Base-by-base conservation (phyloP, 53 echinoderm and acorn worm species). In the Pentamera pediparva region DNA sequence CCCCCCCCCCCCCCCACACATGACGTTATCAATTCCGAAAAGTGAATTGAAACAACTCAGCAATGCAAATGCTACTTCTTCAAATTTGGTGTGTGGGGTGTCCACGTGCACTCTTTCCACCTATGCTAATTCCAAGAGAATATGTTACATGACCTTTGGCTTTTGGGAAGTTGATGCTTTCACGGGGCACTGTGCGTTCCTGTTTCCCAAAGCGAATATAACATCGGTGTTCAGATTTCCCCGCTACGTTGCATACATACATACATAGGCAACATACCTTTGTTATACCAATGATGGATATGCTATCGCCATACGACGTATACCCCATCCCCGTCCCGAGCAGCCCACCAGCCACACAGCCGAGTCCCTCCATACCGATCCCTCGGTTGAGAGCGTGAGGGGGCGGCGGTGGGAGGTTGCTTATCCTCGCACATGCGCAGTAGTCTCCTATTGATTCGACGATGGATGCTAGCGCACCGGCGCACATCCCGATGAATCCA, bases 341-440 rank as follows among this genome's bases (percentile, higher is more conserved):
- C 35, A 83, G 32, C 0, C 90, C 96, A 5, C 90, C 90, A 27
- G 91, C 43, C 6, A 96, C 32, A 62, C 91, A 88, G 6, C 91
- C 90, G 4, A 96, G 34, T 1, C 96, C 96, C 47, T 96, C 96
- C 0, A 86, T 88, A 5, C 80, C 88, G 19, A 96, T 96, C 7
- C 96, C 96, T 21, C 96, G 88, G 37, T 96, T 96, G 18, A 96
- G 58, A 38, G 96, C 96, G 43, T 96, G 96, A 1, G 75, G 50
- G 2, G 96, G 96, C 3, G 88, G 91, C 15, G 96, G 90, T 35
- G 88, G 87, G 45, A 83, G 85, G 19, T 80, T 79, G 15, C 81
- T 62, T 37, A 92, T 45, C 37, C 63, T 54, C 33, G 86, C 86
- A 56, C 79, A 79, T 37, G 86, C 86, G 43, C 72, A 77, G 52